These are phyloP conservation scores for Hoplias malabaricus DNA, from an alignment of 2,113 vertebrate species.

Conservation along the genomic window DNA sequence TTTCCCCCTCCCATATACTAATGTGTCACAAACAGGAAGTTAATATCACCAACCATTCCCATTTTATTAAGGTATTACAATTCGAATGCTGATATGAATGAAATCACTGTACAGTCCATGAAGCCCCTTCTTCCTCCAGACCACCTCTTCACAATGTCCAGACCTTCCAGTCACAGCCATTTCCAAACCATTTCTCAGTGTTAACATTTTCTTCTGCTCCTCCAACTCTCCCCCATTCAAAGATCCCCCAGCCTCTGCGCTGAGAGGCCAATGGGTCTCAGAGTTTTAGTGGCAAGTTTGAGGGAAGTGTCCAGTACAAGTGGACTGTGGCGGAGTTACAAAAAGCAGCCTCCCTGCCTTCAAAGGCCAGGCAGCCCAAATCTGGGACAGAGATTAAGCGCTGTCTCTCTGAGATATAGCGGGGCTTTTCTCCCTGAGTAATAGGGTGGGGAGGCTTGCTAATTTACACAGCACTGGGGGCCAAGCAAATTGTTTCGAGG, in stretches of 20 bases:
- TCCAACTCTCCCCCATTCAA: not conserved
- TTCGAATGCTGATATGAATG: not conserved
- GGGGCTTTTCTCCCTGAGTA: constrained; percentile 55
- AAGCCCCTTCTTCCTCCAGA: not conserved
- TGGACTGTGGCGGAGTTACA: constrained; percentile 64
- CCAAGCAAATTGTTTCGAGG: constrained; percentile 46
- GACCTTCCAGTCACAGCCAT: constrained; percentile 3
- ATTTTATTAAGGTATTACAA: no score
- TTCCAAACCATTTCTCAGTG: not conserved
- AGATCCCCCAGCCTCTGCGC: constrained; percentile 2
- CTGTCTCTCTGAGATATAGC: constrained; percentile 56
- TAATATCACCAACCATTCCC: not conserved
- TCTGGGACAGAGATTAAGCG: constrained; percentile 53
- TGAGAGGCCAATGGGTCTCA: constrained; percentile 21
- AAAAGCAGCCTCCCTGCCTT: constrained; percentile 68
- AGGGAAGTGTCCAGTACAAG: constrained; percentile 57
- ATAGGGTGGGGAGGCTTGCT: constrained; percentile 49
- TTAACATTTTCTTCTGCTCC: constrained; percentile 4
- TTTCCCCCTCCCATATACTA: no score
- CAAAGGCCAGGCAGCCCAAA: constrained; percentile 62
- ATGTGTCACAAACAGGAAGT: no score
- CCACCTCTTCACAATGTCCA: constrained; percentile 16
- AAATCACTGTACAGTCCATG: not conserved
- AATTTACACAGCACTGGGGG: constrained; percentile 53
- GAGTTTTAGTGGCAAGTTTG: constrained; percentile 48